A percentile compares a stretch with the other conserved stretches of the same genome.
Evolutionary conservation across 2,113 vertebrate genomes (phyloP).

Genomic region (Castor canadensis): DNA sequence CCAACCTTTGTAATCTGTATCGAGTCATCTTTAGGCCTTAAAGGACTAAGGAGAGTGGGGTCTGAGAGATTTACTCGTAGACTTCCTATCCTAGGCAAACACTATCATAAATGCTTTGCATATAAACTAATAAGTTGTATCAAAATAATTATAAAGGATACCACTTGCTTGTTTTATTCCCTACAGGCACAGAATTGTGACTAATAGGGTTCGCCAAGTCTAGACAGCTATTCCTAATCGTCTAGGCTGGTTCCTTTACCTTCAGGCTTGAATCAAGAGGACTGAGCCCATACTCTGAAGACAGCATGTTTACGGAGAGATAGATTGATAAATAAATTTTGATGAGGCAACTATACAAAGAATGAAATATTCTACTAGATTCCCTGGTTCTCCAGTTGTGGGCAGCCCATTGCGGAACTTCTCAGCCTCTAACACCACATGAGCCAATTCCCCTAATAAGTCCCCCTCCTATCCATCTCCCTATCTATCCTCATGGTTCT

Average conservation of each 20-base stretch:
- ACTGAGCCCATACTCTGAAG: neutral
- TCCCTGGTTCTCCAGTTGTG: neutral
- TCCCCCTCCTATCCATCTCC: neutral
- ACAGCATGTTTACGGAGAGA: neutral
- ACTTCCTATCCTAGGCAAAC: neutral
- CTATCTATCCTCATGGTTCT: neutral
- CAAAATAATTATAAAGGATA: neutral
- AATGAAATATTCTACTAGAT: too few species aligned
- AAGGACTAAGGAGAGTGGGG: neutral
- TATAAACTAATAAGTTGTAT: neutral
- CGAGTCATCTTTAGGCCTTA: neutral
- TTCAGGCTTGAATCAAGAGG: neutral
- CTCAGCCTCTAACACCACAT: neutral
- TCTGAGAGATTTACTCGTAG: neutral
- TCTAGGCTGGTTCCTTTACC: neutral
- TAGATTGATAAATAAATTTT: neutral
- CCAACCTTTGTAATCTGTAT: neutral
- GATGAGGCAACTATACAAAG: neutral
- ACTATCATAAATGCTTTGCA: neutral
- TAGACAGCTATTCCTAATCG: neutral
- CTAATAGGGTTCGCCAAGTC: neutral
- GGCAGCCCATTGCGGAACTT: too few species aligned
- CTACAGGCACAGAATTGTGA: neutral
- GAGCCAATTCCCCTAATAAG: neutral
- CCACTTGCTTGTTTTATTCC: neutral